Percentiles rank a stretch among this genome's conserved stretches.
Evolutionary conservation across 2,888 invertebrate genomes (phyloP).

Genomic region (Melanophora roralis): DNA sequence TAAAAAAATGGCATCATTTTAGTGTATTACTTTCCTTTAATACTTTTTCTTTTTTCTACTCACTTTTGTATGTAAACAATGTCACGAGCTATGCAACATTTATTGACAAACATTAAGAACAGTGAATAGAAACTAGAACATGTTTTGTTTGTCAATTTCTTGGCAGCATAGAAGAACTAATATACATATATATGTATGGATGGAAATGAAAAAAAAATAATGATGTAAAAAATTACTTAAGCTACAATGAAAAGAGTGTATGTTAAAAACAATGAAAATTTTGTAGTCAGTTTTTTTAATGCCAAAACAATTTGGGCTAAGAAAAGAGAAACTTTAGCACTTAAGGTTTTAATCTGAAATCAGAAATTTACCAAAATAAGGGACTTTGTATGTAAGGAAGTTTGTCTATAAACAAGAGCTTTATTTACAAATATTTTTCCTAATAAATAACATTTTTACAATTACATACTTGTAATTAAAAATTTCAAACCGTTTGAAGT

Average conservation of each 20-base stretch:
- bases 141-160: constrained; percentile 54
- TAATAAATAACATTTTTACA: too few relatives aligned
- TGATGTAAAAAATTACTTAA: constrained; percentile 46
- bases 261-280: constrained; percentile 9
- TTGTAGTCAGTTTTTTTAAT: neutral
- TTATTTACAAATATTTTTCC: too few relatives aligned
- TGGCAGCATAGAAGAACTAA: neutral
- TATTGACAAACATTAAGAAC: constrained; percentile 59
- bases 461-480: too few relatives aligned
- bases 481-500: too few relatives aligned
- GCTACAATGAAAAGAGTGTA: constrained; percentile 17
- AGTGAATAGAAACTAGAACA: constrained; percentile 56
- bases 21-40: neutral
- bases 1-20: constrained; percentile 20
- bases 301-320: neutral
- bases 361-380: neutral
- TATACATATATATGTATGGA: constrained; percentile 13
- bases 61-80: constrained; percentile 44
- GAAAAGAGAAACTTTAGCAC: neutral
- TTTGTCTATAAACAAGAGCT: too few relatives aligned
- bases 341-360: too few relatives aligned
- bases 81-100: constrained; percentile 54
- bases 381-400: neutral
- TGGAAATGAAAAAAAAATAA: constrained; percentile 40
- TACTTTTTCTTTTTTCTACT: neutral